Percentiles rank a stretch among this genome's conserved stretches.
phyloP scores from a whole-genome alignment of 1,140 invertebrate species.

The Cotesia vestalis region DNA sequence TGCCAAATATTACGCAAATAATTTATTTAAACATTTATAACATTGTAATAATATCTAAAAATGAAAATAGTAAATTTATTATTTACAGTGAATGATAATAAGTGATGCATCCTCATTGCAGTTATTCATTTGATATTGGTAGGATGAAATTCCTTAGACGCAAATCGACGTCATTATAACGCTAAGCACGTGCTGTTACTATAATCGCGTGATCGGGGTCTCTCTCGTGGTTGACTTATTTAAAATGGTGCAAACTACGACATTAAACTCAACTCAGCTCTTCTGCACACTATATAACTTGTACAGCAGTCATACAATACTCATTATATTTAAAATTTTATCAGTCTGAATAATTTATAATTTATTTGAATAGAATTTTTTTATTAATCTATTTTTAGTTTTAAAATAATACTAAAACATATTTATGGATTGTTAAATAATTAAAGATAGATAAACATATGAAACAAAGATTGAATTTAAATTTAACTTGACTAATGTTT shows the following conservation, averaged over 20 bases:
- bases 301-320: too few relatives aligned
- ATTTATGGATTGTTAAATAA: too few relatives aligned
- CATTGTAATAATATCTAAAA: too few relatives aligned
- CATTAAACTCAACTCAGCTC: neutral
- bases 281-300: neutral
- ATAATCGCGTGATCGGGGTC: conserved; percentile 28
- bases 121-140: conserved; percentile 20
- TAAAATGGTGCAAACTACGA: conserved; percentile 6
- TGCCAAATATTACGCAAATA: too few relatives aligned
- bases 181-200: conserved; percentile 27
- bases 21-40: too few relatives aligned
- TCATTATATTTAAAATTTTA: too few relatives aligned
- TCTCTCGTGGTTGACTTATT: conserved; percentile 17
- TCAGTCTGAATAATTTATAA: too few relatives aligned
- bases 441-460: too few relatives aligned
- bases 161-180: conserved; percentile 26
- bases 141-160: conserved; percentile 21
- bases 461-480: too few relatives aligned
- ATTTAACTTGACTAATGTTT: conserved; percentile 5
- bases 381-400: too few relatives aligned
- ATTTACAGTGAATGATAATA: conserved; percentile 7
- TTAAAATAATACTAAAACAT: too few relatives aligned
- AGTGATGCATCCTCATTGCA: conserved; percentile 22
- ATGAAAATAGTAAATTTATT: neutral
- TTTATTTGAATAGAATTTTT: too few relatives aligned